These are phyloP conservation scores for Neosalanx taihuensis DNA, from an alignment of 2,797 vertebrate genomes.

Conservation along the genomic window DNA sequence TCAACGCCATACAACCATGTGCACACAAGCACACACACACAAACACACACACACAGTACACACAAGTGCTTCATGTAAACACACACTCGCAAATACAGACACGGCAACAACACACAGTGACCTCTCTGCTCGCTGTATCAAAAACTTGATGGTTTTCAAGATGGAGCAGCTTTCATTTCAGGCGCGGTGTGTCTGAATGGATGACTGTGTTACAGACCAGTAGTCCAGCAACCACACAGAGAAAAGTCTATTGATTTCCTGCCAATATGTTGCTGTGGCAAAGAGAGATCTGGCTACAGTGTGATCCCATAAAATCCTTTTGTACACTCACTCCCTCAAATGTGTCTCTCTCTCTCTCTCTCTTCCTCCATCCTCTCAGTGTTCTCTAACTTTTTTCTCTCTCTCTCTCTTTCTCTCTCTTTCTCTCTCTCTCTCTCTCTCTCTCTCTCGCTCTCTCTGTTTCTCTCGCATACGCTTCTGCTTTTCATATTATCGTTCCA, in stretches of 20 bases:
- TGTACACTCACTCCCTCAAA: slow-evolving; percentile 22
- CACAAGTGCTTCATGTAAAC: no score
- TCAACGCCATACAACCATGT: no score
- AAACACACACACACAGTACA: no score
- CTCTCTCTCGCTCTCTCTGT: not conserved
- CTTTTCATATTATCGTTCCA: not conserved
- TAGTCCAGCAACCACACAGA: slow-evolving; percentile 59
- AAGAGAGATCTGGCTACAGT: slow-evolving; percentile 52
- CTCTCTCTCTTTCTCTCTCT: not conserved
- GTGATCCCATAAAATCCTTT: slow-evolving; percentile 52
- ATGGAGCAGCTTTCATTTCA: slow-evolving; percentile 64
- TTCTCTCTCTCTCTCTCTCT: slow-evolving; percentile 17
- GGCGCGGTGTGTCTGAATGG: slow-evolving; percentile 40
- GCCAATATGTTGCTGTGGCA: slow-evolving; percentile 62
- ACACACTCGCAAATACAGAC: no score
- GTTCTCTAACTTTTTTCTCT: no score
- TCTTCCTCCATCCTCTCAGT: slow-evolving; percentile 24
- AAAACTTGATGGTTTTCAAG: slow-evolving; percentile 74
- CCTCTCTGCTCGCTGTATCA: slow-evolving; percentile 44
- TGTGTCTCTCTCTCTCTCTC: not conserved
- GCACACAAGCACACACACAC: no score
- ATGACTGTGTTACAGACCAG: slow-evolving; percentile 73
- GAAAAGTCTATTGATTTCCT: slow-evolving; percentile 66
- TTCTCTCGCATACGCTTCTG: not conserved
- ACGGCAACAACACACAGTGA: not conserved